Evolutionary conservation across 1,140 invertebrate genomes (phyloP).

Genomic region (Drosophila oshimai): DNA sequence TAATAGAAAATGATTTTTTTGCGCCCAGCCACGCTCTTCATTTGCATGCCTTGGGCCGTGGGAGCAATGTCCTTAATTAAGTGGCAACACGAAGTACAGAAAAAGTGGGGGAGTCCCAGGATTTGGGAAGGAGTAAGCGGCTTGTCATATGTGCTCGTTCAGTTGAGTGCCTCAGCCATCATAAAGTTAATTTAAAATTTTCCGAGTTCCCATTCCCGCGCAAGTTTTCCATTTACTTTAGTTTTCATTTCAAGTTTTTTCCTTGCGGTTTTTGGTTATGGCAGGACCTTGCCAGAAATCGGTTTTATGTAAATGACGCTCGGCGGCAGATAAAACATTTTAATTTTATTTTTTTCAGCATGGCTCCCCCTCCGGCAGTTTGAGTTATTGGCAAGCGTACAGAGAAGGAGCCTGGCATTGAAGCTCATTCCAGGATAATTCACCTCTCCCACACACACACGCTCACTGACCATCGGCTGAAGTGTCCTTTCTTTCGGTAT

Average conservation of each 20-base stretch:
- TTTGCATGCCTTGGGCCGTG: slow-evolving; percentile 64
- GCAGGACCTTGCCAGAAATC: slow-evolving; percentile 47
- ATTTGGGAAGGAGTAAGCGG: background rate
- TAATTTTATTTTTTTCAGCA: slow-evolving; percentile 21
- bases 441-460: slow-evolving; percentile 15
- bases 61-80: slow-evolving; percentile 77
- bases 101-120: background rate
- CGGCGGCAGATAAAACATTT: slow-evolving; percentile 61
- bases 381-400: slow-evolving; percentile 69
- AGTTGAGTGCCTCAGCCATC: slow-evolving; percentile 55
- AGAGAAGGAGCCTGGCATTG: slow-evolving; percentile 53
- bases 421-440: slow-evolving; percentile 30
- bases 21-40: slow-evolving; percentile 45
- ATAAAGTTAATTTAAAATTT: slow-evolving; percentile 73
- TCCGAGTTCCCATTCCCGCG: slow-evolving; percentile 2
- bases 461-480: slow-evolving; percentile 10
- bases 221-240: slow-evolving; percentile 46
- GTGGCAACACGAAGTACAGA: slow-evolving; percentile 35
- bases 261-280: background rate
- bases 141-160: slow-evolving; percentile 61
- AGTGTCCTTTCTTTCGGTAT: background rate
- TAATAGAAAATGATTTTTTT: slow-evolving; percentile 72
- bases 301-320: slow-evolving; percentile 71
- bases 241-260: slow-evolving; percentile 33
- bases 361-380: slow-evolving; percentile 3